Conservation (phyloP, 2,888 invertebrate genomes). For the Parelbella ahira region DNA sequence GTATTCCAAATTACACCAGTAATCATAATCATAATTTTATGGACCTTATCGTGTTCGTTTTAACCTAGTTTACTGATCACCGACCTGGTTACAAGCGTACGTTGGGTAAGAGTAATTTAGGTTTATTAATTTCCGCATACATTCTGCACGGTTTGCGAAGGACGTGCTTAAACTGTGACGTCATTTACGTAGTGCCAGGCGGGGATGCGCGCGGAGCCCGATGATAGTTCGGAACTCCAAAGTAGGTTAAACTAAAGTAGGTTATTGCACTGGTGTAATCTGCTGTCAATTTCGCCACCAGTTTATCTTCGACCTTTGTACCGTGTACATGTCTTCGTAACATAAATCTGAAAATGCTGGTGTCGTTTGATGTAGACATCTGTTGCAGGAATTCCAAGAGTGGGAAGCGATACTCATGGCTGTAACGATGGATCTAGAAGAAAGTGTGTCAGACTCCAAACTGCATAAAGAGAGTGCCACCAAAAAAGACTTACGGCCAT, state of each 20-base stretch:
- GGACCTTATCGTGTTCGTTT: slow-evolving; percentile 43
- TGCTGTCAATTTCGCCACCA: slow-evolving; percentile 56
- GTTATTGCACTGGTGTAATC: slow-evolving; percentile 68
- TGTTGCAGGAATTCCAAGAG: slow-evolving; percentile 52
- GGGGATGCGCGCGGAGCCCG: slow-evolving; percentile 61
- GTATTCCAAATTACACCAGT: slow-evolving; percentile 25
- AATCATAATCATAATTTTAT: slow-evolving; percentile 31
- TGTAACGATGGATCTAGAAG: slow-evolving; percentile 73
- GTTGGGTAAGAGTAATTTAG: slow-evolving; percentile 59
- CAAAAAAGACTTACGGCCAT: slow-evolving; percentile 66
- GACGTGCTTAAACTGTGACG: slow-evolving; percentile 60
- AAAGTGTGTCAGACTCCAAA: slow-evolving; percentile 72
- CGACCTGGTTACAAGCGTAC: slow-evolving; percentile 46
- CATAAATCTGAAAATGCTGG: slow-evolving; percentile 40
- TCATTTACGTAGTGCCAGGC: slow-evolving; percentile 72
- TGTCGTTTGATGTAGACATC: slow-evolving; percentile 35
- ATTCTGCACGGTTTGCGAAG: slow-evolving; percentile 54
- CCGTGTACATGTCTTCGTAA: slow-evolving; percentile 47
- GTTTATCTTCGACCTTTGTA: slow-evolving; percentile 48
- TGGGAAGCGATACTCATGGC: slow-evolving; percentile 56
- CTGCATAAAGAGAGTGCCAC: slow-evolving; percentile 63
- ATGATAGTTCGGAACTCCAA: slow-evolving; percentile 66
- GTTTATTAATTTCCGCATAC: slow-evolving; percentile 69
- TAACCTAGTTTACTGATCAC: slow-evolving; percentile 56
- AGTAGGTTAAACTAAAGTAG: slow-evolving; percentile 78